Conservation (phyloP, 2,888 invertebrate genomes). For the Athalia circularis region DNA sequence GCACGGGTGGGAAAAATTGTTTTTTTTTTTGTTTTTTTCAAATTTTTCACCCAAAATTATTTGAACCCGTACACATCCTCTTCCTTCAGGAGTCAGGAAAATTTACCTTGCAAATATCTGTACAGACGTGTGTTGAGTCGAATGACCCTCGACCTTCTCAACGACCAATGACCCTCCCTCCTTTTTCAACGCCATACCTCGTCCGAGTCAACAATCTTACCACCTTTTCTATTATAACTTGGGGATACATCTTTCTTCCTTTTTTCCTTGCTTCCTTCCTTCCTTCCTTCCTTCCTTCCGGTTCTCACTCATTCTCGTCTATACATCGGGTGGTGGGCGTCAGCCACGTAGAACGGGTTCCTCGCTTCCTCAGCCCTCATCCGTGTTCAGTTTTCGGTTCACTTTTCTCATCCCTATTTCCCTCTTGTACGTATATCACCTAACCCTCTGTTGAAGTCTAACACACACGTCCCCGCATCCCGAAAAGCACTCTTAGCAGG, state of each 20-base stretch:
- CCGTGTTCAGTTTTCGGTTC: not conserved
- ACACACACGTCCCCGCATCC: conserved; percentile 7
- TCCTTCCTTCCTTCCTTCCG: conserved; percentile 33
- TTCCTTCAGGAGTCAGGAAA: not conserved
- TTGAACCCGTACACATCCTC: no score
- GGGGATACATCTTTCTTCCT: conserved; percentile 36
- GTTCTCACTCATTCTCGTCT: not conserved
- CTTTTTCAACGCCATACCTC: conserved; percentile 13
- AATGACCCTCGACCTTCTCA: not conserved
- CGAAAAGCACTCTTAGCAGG: conserved; percentile 16
- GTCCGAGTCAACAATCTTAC: no score
- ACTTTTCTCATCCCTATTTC: not conserved
- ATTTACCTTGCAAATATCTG: not conserved
- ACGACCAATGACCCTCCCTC: conserved; percentile 15
- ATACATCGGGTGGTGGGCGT: conserved; percentile 11
- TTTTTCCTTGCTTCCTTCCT: conserved; percentile 35
- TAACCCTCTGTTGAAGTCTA: not conserved
- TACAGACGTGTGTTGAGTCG: conserved; percentile 1
- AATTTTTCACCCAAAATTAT: no score
- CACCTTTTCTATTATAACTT: not conserved
- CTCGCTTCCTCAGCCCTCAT: conserved; percentile 22
- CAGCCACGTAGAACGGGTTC: conserved; percentile 7
- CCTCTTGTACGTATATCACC: not conserved
- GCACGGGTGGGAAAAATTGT: no score
- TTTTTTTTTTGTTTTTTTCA: no score